Evolutionary conservation across 2,888 invertebrate species (phyloP).

Genomic region (Rhagonycha lutea): DNA sequence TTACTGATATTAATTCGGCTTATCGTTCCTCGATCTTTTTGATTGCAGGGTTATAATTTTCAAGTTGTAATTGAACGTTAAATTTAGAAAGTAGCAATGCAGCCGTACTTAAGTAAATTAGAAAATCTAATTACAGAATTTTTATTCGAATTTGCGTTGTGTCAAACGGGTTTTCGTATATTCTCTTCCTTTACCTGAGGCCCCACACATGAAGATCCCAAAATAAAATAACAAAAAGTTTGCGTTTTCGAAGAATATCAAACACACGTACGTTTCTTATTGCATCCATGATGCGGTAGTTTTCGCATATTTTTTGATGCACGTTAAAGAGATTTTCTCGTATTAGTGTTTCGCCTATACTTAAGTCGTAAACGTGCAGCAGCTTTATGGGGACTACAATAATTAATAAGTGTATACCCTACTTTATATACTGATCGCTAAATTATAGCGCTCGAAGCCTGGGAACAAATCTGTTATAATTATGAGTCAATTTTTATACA

Average conservation of each 20-base stretch:
- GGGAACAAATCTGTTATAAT: slow-evolving; percentile 38
- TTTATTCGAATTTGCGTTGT: background rate
- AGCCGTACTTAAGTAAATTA: background rate
- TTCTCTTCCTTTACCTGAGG: slow-evolving; percentile 34
- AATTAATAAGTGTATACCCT: slow-evolving; percentile 32
- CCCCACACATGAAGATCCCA: slow-evolving; percentile 32
- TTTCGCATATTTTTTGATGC: slow-evolving; percentile 21
- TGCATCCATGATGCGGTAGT: slow-evolving; percentile 28
- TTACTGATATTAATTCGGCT: background rate
- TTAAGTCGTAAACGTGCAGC: slow-evolving; percentile 23
- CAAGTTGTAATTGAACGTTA: background rate
- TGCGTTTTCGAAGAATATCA: slow-evolving; percentile 32
- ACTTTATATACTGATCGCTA: slow-evolving; percentile 34
- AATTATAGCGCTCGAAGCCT: slow-evolving; percentile 37
- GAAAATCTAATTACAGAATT: background rate
- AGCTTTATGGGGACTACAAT: slow-evolving; percentile 16
- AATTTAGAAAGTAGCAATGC: background rate
- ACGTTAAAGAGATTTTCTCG: slow-evolving; percentile 17
- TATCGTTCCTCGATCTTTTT: background rate
- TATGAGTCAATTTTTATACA: slow-evolving; percentile 23
- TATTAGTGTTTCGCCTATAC: slow-evolving; percentile 7
- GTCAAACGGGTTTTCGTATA: background rate
- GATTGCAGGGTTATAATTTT: background rate
- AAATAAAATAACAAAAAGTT: slow-evolving; percentile 33
- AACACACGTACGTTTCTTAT: slow-evolving; percentile 22